These are phyloP conservation scores for Sesia bembeciformis DNA, from an alignment of 2,888 invertebrate genomes.

Conservation along the genomic window DNA sequence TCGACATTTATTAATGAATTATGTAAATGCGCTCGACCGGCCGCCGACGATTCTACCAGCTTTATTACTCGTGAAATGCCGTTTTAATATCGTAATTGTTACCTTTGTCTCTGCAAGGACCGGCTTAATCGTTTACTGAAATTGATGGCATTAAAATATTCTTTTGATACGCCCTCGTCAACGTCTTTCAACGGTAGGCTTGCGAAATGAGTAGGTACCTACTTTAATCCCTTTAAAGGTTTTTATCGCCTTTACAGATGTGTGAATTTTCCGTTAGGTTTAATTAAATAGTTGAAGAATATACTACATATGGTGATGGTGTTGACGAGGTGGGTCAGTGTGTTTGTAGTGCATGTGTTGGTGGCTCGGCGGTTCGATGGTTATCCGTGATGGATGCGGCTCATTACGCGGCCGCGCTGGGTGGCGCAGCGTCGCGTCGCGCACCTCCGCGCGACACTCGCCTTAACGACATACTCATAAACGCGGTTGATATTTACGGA, in stretches of 20 bases:
- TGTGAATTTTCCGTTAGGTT: too few relatives aligned
- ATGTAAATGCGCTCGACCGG: slow-evolving; percentile 50
- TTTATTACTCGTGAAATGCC: slow-evolving; percentile 49
- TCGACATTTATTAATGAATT: slow-evolving; percentile 64
- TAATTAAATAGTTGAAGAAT: too few relatives aligned
- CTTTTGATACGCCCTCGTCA: slow-evolving; percentile 14
- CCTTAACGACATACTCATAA: slow-evolving; percentile 51
- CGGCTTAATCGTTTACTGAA: slow-evolving; percentile 16
- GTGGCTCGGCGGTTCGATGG: slow-evolving; percentile 27
- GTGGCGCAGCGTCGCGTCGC: slow-evolving; percentile 33
- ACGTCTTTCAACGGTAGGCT: slow-evolving; percentile 13
- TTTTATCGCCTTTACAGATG: too few relatives aligned
- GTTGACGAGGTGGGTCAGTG: too few relatives aligned
- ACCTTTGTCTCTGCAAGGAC: slow-evolving; percentile 22
- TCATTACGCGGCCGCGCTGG: slow-evolving; percentile 47
- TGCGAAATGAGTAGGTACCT: slow-evolving; percentile 5
- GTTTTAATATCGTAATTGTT: slow-evolving; percentile 35
- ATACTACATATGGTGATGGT: too few relatives aligned
- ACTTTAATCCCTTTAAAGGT: background rate
- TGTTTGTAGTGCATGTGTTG: too few relatives aligned
- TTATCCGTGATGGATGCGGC: slow-evolving; percentile 57
- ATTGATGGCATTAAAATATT: slow-evolving; percentile 19
- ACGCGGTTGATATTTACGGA: slow-evolving; percentile 40
- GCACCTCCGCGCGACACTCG: slow-evolving; percentile 4
- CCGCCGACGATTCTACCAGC: slow-evolving; percentile 32